Base-by-base conservation (phyloP, 2,113 vertebrate species). In the Noturus placidus region DNA sequence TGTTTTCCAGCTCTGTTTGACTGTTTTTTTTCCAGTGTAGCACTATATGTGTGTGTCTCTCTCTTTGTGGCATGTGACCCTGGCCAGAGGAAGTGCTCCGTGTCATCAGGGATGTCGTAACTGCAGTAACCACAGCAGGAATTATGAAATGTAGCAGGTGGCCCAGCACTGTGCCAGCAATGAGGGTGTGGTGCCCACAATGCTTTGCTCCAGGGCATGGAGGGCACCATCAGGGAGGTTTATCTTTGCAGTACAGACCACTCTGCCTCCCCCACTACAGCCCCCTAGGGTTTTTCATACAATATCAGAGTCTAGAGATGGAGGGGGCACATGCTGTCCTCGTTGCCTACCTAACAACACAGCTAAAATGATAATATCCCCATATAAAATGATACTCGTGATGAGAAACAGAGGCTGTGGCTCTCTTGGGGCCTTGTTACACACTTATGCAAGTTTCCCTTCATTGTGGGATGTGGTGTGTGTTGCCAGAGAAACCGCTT, bases 361-460 rank as follows among this genome's bases (percentile, higher is more conserved):
- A 52, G 59, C 30, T 33, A 1, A 67, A 59, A 35, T 81, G 56
- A 59, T 14, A 81, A 59, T 38, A 56, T 70, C 77, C 77, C 85
- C 27, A 65, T 65, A 42, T 78, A 57, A 61, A 72, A 77, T 59
- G 52, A 85, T 46, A 76, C 52, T 46, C 42, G 50, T 46, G 83
- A 52, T 65, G 57, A 74, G 50, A 87, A 76, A 56, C 35, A 4
- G 46, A 74, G 42, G 72, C 67, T 74, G 57, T 25, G 80, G 78
- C 50, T 72, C 56, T 63, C 42, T 76, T 84, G 87, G 5, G 77
- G 81, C 85, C 27, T 76, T 54, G 65, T 84, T 72, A 81, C 25
- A 67, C 25, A 33, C 85, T 95, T 95, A 94, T 91, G 93, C 93
- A 96, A 95, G 93, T 86, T 86, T 89, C 88, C 87, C 92, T 94